Percentiles rank a stretch among this genome's conserved stretches.
Evolutionary conservation across 2,888 invertebrate species (phyloP).

Genomic region (Cyaniris semiargus): DNA sequence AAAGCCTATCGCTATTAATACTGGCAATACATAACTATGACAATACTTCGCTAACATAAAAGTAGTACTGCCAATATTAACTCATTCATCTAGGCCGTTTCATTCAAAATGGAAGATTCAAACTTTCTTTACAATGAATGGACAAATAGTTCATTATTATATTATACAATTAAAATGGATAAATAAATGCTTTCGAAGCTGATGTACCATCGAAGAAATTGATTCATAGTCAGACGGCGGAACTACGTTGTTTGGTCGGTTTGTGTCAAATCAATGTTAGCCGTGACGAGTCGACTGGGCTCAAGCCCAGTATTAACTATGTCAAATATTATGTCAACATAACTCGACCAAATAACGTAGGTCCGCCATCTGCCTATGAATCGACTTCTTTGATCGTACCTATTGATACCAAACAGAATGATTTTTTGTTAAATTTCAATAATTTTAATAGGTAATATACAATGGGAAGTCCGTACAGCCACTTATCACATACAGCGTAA

Average conservation of each 20-base stretch:
- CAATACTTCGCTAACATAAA: neutral
- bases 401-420: constrained; percentile 63
- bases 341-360: neutral
- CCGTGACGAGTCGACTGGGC: too few species aligned
- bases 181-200: constrained; percentile 56
- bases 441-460: constrained; percentile 40
- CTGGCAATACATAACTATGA: constrained; percentile 25
- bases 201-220: neutral
- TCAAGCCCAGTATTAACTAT: too few species aligned
- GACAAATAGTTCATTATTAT: constrained; percentile 56
- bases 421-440: constrained; percentile 29
- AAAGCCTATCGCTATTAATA: constrained; percentile 20
- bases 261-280: neutral
- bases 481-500: constrained; percentile 78
- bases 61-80: constrained; percentile 15
- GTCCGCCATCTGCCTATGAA: neutral
- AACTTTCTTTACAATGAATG: constrained; percentile 51
- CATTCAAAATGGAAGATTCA: constrained; percentile 52
- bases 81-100: constrained; percentile 29
- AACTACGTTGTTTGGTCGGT: neutral
- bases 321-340: too few species aligned
- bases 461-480: constrained; percentile 73
- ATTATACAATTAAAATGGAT: constrained; percentile 58
- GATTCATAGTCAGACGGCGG: neutral
- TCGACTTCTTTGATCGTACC: constrained; percentile 53